Conservation (phyloP, 2,797 vertebrate genomes). For the Nannoperca australis region DNA sequence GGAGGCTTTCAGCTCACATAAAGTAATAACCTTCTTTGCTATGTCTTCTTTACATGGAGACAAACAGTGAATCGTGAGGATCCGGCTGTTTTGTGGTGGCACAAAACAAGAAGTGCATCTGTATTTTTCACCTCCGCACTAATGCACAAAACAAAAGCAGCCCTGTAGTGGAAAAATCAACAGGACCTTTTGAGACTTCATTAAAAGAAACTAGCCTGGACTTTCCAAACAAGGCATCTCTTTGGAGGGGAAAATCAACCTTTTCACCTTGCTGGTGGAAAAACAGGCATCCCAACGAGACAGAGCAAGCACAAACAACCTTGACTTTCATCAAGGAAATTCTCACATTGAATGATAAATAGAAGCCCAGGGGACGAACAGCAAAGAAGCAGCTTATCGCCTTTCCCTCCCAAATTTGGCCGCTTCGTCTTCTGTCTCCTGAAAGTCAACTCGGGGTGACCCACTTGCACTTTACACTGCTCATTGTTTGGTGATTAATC, state of each 20-base stretch:
- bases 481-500: conserved; percentile 81
- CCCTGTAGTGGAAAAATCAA: conserved; percentile 76
- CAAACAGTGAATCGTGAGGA: conserved; percentile 52
- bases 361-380: conserved; percentile 83
- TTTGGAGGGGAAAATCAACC: conserved; percentile 83
- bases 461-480: conserved; percentile 79
- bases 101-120: conserved; percentile 58
- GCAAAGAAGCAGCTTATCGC: conserved; percentile 87
- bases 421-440: conserved; percentile 81
- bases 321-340: conserved; percentile 89
- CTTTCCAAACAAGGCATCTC: conserved; percentile 79
- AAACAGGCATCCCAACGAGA: conserved; percentile 84
- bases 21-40: conserved; percentile 50
- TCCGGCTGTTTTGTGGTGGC: conserved; percentile 31
- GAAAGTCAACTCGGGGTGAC: conserved; percentile 83
- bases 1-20: conserved; percentile 59
- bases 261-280: conserved; percentile 87
- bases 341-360: conserved; percentile 89
- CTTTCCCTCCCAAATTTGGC: conserved; percentile 85
- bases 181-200: conserved; percentile 83
- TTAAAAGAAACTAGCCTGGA: conserved; percentile 78
- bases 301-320: conserved; percentile 86
- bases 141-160: conserved; percentile 78
- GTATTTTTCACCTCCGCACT: conserved; percentile 61
- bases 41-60: conserved; percentile 44